A percentile compares a stretch with the other conserved stretches of the same genome.
phyloP scores from a whole-genome alignment of 2,888 invertebrate species.

The Drosophila nigricruria region DNA sequence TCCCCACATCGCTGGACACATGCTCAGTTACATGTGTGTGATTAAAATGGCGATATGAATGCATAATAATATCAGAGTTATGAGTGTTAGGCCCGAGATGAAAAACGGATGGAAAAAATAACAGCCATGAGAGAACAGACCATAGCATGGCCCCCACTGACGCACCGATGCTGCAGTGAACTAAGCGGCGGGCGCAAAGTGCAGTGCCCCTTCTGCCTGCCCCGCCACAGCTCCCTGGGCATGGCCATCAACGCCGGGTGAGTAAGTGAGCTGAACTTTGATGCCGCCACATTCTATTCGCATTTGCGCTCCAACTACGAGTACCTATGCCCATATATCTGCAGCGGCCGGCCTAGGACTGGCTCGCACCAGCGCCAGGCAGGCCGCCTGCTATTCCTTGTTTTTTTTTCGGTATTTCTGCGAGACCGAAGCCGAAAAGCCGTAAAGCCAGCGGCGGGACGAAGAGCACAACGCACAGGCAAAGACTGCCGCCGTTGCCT shows the following conservation, averaged over 20 bases:
- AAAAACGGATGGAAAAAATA: conserved; percentile 8
- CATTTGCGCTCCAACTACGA: conserved; percentile 73
- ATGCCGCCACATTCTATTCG: conserved; percentile 82
- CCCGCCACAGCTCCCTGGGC: conserved; percentile 8
- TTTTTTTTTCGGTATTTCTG: conserved; percentile 29
- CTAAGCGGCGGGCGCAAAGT: conserved; percentile 61
- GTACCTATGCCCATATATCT: conserved; percentile 80
- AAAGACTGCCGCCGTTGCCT: conserved; percentile 81
- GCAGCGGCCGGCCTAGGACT: conserved; percentile 61
- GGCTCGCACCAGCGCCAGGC: conserved; percentile 60
- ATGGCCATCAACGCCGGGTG: conserved; percentile 75
- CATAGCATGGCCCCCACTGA: conserved; percentile 26
- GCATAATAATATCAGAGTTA: conserved; percentile 79
- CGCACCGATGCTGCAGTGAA: conserved; percentile 66
- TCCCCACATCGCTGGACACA: conserved; percentile 54
- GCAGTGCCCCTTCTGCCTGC: conserved; percentile 28
- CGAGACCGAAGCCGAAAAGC: conserved; percentile 75
- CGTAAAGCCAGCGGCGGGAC: conserved; percentile 68
- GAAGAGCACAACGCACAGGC: conserved; percentile 52
- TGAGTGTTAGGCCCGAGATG: conserved; percentile 40
- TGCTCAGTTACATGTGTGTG: conserved; percentile 59
- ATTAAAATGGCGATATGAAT: conserved; percentile 80
- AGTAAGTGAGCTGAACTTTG: conserved; percentile 81
- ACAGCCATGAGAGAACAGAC: conserved; percentile 13
- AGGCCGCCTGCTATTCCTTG: conserved; percentile 49